A percentile compares a stretch with the other conserved stretches of the same genome.
Evolutionary conservation across 2,888 invertebrate genomes (phyloP).

Genomic region (Keiferia lycopersicella): DNA sequence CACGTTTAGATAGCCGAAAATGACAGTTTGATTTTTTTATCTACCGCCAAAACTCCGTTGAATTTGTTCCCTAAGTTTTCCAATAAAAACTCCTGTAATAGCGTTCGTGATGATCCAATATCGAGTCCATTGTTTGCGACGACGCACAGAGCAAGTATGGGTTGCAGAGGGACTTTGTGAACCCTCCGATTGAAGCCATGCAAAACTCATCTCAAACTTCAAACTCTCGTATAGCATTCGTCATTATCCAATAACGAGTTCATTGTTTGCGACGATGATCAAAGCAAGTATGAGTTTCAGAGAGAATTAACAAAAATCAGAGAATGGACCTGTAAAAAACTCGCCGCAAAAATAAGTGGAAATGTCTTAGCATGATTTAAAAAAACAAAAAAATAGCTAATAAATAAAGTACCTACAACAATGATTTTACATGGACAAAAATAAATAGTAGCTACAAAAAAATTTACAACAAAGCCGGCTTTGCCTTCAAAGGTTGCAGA

Average conservation of each 20-base stretch:
- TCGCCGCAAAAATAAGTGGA: too few relatives aligned
- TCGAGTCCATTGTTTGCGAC: conserved; percentile 25
- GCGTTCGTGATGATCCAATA: conserved; percentile 43
- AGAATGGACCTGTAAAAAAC: too few relatives aligned
- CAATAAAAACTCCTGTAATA: conserved; percentile 56
- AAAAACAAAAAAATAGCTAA: too few relatives aligned
- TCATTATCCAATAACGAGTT: conserved; percentile 40
- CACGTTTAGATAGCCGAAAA: not conserved
- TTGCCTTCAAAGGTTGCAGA: too few relatives aligned
- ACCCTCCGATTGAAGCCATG: too few relatives aligned
- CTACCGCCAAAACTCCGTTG: conserved; percentile 26
- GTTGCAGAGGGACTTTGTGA: too few relatives aligned
- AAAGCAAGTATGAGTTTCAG: not conserved
- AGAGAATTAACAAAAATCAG: too few relatives aligned
- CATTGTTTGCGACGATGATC: conserved; percentile 9
- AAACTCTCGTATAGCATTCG: conserved; percentile 48
- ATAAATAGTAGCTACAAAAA: too few relatives aligned
- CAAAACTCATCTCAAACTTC: conserved; percentile 26
- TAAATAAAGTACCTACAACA: too few relatives aligned
- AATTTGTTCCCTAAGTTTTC: conserved; percentile 48
- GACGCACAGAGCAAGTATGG: not conserved
- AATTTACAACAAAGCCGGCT: too few relatives aligned
- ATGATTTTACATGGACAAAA: too few relatives aligned
- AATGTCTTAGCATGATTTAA: too few relatives aligned
- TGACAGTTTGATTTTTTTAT: conserved; percentile 10